Percentiles rank a stretch among this genome's conserved stretches.
phyloP scores from a whole-genome alignment of 2,797 vertebrate species.

The Neosilurus mollespiculum region DNA sequence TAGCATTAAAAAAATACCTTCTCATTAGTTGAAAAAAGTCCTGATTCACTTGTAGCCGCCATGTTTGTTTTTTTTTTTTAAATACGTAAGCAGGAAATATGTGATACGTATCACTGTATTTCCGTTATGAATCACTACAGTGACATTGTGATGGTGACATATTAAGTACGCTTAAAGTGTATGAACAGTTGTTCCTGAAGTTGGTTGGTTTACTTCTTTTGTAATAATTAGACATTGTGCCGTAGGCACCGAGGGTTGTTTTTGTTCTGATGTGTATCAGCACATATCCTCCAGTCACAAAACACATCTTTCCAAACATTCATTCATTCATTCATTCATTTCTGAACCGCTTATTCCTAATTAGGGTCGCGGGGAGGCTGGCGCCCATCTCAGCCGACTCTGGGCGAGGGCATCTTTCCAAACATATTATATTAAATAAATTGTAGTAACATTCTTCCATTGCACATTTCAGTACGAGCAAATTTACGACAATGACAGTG shows the following conservation, averaged over 20 bases:
- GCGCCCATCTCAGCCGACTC: too few relatives aligned
- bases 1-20: constrained; percentile 8
- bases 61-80: neutral
- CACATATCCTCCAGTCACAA: neutral
- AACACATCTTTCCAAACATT: too few relatives aligned
- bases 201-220: neutral
- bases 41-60: neutral
- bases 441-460: neutral
- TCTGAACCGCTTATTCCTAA: too few relatives aligned
- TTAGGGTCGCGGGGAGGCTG: too few relatives aligned
- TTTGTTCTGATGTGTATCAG: neutral
- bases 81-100: neutral
- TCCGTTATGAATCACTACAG: neutral
- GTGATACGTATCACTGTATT: neutral
- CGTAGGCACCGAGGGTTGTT: neutral
- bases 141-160: neutral
- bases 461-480: neutral
- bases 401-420: too few relatives aligned
- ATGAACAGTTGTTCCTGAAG: neutral
- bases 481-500: neutral
- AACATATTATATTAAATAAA: neutral
- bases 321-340: too few relatives aligned
- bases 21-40: neutral
- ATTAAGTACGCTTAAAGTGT: neutral
- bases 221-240: neutral